Conservation (phyloP, 2,797 vertebrate species). For the Xyrichtys novacula region DNA sequence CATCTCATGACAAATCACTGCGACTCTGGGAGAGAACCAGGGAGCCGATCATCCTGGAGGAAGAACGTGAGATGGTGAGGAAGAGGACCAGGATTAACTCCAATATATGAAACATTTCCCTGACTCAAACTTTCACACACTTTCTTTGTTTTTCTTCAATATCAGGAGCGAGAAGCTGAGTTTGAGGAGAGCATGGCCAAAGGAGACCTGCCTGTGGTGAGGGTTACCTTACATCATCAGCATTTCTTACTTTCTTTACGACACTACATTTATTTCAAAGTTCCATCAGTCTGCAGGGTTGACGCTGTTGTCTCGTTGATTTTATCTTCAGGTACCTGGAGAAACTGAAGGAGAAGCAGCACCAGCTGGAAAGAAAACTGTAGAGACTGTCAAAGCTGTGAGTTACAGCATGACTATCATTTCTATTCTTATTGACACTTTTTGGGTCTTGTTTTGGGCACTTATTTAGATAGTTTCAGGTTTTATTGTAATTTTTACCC, state of each 20-base stretch:
- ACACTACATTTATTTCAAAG: fast-evolving
- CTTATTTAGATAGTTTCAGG: too few species aligned
- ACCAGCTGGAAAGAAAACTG: slow-evolving; percentile 93
- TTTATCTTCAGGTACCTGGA: slow-evolving; percentile 89
- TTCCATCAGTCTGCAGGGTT: neutral
- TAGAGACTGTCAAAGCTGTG: slow-evolving; percentile 97
- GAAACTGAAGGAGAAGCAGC: slow-evolving; percentile 91
- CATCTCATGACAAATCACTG: slow-evolving; percentile 96
- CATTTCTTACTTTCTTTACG: fast-evolving
- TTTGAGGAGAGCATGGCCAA: slow-evolving; percentile 94
- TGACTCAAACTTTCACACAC: neutral
- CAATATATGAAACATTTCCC: fast-evolving
- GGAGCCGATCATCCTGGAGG: slow-evolving; percentile 95
- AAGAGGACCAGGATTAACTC: neutral
- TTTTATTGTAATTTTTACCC: too few species aligned
- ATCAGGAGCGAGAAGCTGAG: slow-evolving; percentile 94
- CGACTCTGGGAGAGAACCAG: slow-evolving; percentile 96
- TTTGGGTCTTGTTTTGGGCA: too few species aligned
- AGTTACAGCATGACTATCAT: slow-evolving; percentile 65
- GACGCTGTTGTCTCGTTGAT: neutral
- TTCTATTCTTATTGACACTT: too few species aligned
- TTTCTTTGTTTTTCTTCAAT: neutral
- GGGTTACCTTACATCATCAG: slow-evolving; percentile 26
- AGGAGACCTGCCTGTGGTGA: slow-evolving; percentile 92
- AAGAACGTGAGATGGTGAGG: slow-evolving; percentile 95